Base-by-base conservation (phyloP, 2,888 invertebrate species). In the Sphaerophoria taeniata region DNA sequence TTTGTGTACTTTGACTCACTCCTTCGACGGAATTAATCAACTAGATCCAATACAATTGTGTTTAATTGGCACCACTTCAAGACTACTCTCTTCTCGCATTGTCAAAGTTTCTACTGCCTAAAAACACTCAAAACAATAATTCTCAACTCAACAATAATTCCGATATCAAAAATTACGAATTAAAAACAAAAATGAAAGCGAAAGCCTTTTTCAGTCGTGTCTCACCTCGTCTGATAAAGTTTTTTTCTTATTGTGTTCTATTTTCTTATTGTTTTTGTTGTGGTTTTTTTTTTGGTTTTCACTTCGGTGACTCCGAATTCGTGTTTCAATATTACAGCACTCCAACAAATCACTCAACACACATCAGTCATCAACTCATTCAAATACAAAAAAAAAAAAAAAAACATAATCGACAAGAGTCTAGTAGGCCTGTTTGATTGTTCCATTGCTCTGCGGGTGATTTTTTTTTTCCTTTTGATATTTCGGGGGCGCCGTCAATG, bases 251-350 rank as follows among this genome's bases (percentile, higher is more conserved):
- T 71, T 33, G 43, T 12, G n/a, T 12, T 0, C 24, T 24, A 24
- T 24, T 49, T 39, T 53, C 31, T 58, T 5, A 39, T 70, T 69
- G 34, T 43, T 43, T 39, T 24, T 24, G 24, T 24, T 24, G 24
- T 24, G 24, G 24, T n/a, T 61, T 7, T n/a, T 61, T 7, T 12
- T 53, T 72, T 12, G 36, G 58, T 61, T 60, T 73, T 63, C 53
- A 61, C 61, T 56, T 61, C 69, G 24, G 39, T 51, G 65, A 53
- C 65, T 75, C 65, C 60, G 79, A 84, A 71, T 56, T 75, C 74
- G 60, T 63, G 53, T 65, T 75, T 80, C 67, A 78, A 74, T 60
- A 80, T 80, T 84, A 80, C 79, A 78, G n/a, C 74, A 78, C 58
- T 45, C 12, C 24, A 43, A 11, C 43, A 24, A 58, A 47, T 74